These are phyloP conservation scores for Sarcophaga peregrina DNA, from an alignment of 1,140 invertebrate species.

Conservation along the genomic window DNA sequence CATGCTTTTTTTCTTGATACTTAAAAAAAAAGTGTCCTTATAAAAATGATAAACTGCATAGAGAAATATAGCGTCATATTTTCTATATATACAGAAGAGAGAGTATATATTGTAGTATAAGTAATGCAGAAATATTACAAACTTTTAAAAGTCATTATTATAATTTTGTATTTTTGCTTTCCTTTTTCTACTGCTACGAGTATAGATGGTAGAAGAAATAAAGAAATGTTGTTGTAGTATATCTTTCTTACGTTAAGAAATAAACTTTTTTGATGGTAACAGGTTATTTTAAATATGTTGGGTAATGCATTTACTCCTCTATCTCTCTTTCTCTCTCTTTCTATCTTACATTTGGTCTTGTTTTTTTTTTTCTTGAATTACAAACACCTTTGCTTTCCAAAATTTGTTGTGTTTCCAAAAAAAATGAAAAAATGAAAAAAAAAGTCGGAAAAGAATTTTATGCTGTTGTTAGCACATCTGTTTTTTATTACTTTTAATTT, in stretches of 20 bases:
- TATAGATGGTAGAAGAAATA: constrained; percentile 5
- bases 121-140: constrained; percentile 27
- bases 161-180: constrained; percentile 40
- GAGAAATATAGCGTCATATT: constrained; percentile 64
- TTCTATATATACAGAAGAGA: constrained; percentile 44
- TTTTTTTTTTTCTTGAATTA: background rate
- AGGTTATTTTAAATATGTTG: constrained; percentile 7
- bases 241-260: constrained; percentile 20
- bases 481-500: constrained; percentile 67
- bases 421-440: background rate
- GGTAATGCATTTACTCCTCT: constrained; percentile 21
- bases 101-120: constrained; percentile 30
- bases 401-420: background rate
- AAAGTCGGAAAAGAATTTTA: constrained; percentile 44
- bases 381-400: background rate
- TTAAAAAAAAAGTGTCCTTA: constrained; percentile 33
- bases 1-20: constrained; percentile 46
- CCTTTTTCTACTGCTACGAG: too few species aligned
- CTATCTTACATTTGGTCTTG: background rate
- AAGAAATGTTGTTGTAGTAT: background rate
- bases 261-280: constrained; percentile 35
- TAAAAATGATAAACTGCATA: constrained; percentile 66
- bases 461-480: constrained; percentile 66
- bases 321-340: background rate
- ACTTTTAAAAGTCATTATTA: constrained; percentile 47